Conservation (phyloP, 2,113 vertebrate genomes). For the Pandion haliaetus region DNA sequence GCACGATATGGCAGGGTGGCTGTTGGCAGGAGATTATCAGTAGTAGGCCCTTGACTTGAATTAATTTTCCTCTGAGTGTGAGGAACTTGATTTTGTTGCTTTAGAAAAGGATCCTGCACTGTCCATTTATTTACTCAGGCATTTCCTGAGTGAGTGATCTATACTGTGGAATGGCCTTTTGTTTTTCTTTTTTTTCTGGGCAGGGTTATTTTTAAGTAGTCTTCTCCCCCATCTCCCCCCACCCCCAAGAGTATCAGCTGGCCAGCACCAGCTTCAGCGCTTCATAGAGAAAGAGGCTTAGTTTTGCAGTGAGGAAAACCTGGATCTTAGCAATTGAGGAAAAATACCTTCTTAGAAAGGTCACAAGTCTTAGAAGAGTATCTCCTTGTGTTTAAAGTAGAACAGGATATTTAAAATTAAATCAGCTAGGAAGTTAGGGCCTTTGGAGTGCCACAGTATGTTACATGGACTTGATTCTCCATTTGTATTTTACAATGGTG, state of each 20-base stretch:
- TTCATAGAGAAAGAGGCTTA: not conserved
- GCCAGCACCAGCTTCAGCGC: not conserved
- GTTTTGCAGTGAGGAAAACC: not conserved
- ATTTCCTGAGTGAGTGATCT: slow-evolving; percentile 10
- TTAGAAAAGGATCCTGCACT: not conserved
- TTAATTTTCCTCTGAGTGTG: not conserved
- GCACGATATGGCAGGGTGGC: not conserved
- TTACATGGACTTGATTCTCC: not conserved
- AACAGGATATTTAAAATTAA: not conserved
- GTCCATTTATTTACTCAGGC: slow-evolving; percentile 43
- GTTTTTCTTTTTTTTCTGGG: not conserved
- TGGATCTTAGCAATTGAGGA: not conserved
- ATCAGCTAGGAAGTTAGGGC: not conserved
- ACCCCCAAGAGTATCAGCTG: not conserved
- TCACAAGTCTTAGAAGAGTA: not conserved
- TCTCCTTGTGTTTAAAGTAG: not conserved
- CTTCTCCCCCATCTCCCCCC: not conserved
- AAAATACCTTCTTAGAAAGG: not conserved
- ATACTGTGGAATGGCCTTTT: not conserved
- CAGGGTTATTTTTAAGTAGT: not conserved
- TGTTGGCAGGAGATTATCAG: slow-evolving; percentile 1
- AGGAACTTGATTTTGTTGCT: not conserved
- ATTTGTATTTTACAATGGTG: not conserved
- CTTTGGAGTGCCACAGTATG: not conserved
- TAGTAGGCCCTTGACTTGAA: not conserved